Evolutionary conservation across 2,797 vertebrate genomes (phyloP).

Genomic region (Prionace glauca): DNA sequence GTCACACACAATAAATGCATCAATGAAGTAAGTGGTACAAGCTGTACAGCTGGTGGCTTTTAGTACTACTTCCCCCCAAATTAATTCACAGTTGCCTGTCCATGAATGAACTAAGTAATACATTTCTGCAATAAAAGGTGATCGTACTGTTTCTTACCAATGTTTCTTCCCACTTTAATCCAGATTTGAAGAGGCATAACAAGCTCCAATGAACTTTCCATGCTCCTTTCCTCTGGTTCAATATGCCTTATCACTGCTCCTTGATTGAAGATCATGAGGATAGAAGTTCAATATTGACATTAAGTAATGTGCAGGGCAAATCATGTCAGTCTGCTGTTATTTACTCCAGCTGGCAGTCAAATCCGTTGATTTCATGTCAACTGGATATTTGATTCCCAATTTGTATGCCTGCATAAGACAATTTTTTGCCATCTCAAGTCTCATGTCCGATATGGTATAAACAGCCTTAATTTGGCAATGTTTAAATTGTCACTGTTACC

Average conservation of each 20-base stretch:
- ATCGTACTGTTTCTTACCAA: not conserved
- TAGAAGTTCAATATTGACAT: not conserved
- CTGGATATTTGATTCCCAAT: not conserved
- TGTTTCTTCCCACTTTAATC: not conserved
- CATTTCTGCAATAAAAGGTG: not conserved
- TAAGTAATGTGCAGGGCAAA: too few species aligned
- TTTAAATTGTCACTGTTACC: not conserved
- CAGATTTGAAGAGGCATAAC: not conserved
- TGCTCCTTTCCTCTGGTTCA: not conserved
- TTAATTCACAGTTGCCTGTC: not conserved
- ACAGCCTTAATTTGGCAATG: not conserved
- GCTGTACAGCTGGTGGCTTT: not conserved
- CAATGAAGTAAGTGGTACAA: not conserved
- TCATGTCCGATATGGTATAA: not conserved
- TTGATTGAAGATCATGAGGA: not conserved
- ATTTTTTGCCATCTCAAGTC: not conserved
- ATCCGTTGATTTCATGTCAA: not conserved
- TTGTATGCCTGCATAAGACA: not conserved
- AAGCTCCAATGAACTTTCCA: not conserved
- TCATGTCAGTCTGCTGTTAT: not conserved
- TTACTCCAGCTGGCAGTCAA: not conserved
- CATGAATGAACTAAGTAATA: not conserved
- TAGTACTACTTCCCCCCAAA: not conserved
- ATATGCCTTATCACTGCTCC: not conserved
- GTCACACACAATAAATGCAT: not conserved